These are phyloP conservation scores for Mythimna loreyi DNA, from an alignment of 2,888 invertebrate species.

Conservation along the genomic window DNA sequence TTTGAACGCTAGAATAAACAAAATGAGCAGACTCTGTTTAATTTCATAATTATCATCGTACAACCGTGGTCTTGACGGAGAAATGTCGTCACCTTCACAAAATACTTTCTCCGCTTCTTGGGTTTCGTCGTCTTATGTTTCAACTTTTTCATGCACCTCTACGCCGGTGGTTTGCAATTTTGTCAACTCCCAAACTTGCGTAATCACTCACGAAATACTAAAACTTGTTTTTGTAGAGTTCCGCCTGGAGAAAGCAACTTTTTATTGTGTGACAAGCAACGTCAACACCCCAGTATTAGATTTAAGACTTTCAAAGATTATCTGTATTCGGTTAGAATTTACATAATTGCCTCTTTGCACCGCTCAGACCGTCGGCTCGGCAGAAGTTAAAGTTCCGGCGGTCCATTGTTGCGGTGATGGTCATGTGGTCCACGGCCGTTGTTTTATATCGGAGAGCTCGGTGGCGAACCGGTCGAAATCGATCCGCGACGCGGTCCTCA, in stretches of 20 bases:
- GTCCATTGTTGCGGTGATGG: conserved; percentile 65
- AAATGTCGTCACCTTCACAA: conserved; percentile 71
- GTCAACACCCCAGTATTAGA: conserved; percentile 52
- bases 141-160: conserved; percentile 77
- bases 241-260: conserved; percentile 83
- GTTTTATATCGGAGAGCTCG: conserved; percentile 76
- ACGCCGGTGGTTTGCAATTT: conserved; percentile 74
- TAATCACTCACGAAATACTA: conserved; percentile 77
- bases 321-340: conserved; percentile 59
- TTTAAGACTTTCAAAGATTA: conserved; percentile 70
- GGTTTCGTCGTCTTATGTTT: conserved; percentile 75
- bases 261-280: conserved; percentile 73
- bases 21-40: conserved; percentile 62
- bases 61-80: conserved; percentile 64
- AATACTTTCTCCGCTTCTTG: conserved; percentile 81
- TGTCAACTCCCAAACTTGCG: conserved; percentile 82
- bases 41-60: conserved; percentile 69
- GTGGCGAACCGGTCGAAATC: conserved; percentile 83
- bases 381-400: conserved; percentile 56
- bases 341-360: conserved; percentile 63
- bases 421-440: conserved; percentile 74
- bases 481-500: conserved; percentile 81
- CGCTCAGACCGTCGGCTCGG: conserved; percentile 24
- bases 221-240: conserved; percentile 81
- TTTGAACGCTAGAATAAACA: conserved; percentile 41